Conservation (phyloP, 2,113 vertebrate genomes). For the Epinephelus moara region DNA sequence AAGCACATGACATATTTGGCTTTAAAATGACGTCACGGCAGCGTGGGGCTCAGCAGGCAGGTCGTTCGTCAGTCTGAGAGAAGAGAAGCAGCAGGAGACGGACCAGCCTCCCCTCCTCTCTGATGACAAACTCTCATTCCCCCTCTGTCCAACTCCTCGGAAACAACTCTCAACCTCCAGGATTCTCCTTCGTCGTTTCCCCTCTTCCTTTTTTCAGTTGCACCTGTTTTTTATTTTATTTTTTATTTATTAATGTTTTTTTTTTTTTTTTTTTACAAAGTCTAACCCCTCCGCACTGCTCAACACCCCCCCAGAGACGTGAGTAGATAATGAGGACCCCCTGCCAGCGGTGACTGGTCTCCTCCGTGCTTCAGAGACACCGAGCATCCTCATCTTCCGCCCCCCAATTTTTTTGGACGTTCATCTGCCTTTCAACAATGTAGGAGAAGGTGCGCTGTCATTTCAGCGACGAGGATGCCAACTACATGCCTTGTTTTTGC, state of each 20-base stretch:
- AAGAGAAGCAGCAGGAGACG: slow-evolving; percentile 74
- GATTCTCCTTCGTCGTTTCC: slow-evolving; percentile 39
- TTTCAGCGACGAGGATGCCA: slow-evolving; percentile 69
- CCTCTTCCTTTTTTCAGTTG: slow-evolving; percentile 60
- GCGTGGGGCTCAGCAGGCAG: slow-evolving; percentile 76
- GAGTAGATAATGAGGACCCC: slow-evolving; percentile 66
- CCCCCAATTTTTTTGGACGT: slow-evolving; percentile 29
- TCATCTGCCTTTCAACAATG: slow-evolving; percentile 53
- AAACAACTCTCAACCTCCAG: slow-evolving; percentile 63
- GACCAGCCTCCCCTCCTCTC: slow-evolving; percentile 68
- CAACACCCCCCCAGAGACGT: slow-evolving; percentile 38
- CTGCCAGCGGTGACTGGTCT: slow-evolving; percentile 64
- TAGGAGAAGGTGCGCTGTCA: slow-evolving; percentile 76
- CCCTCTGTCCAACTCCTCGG: slow-evolving; percentile 63
- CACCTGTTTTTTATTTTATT: slow-evolving; percentile 9
- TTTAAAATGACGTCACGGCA: slow-evolving; percentile 85
- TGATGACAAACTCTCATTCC: slow-evolving; percentile 63
- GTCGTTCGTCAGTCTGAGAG: slow-evolving; percentile 81
- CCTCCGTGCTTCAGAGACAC: slow-evolving; percentile 46
- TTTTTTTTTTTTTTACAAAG: slow-evolving; percentile 7
- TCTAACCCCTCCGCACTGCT: slow-evolving; percentile 24
- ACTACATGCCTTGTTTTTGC: slow-evolving; percentile 57
- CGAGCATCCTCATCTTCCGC: slow-evolving; percentile 44
- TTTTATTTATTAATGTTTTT: neutral
- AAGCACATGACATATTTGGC: slow-evolving; percentile 66